phyloP scores from a whole-genome alignment of 1,140 invertebrate genomes.

The Zaprionus gabonicus region DNA sequence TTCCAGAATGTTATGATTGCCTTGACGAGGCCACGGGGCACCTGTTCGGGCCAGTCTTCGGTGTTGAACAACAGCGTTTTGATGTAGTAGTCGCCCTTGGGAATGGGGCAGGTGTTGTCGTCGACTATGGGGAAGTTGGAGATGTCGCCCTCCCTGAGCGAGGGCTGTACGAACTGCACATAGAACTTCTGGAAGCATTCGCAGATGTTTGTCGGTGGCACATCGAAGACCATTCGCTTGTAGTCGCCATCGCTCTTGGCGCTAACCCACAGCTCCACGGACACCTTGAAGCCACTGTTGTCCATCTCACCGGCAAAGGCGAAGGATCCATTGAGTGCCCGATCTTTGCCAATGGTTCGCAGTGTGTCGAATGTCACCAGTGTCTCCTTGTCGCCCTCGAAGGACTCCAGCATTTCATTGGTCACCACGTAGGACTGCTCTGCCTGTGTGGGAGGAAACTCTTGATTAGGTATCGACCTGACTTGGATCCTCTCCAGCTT shows the following conservation, averaged over 20 bases:
- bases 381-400: conserved; percentile 69
- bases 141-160: conserved; percentile 60
- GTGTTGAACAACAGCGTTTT: conserved; percentile 70
- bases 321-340: conserved; percentile 67
- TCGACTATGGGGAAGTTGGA: conserved; percentile 70
- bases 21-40: conserved; percentile 75
- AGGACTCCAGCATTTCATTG: conserved; percentile 70
- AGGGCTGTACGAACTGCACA: conserved; percentile 74
- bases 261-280: conserved; percentile 74
- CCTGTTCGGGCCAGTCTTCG: conserved; percentile 72
- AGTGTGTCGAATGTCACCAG: conserved; percentile 60
- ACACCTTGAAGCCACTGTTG: conserved; percentile 73
- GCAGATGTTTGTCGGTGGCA: conserved; percentile 72
- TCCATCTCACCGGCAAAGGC: conserved; percentile 67
- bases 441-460: conserved; percentile 33
- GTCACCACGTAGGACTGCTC: conserved; percentile 70
- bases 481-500: not conserved
- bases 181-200: conserved; percentile 81
- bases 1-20: conserved; percentile 69
- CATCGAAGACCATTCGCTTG: conserved; percentile 74
- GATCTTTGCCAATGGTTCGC: conserved; percentile 62
- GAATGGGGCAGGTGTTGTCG: conserved; percentile 71
- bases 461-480: not conserved
- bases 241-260: conserved; percentile 74
- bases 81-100: conserved; percentile 67